phyloP scores from a whole-genome alignment of 2,888 invertebrate genomes.

The Calliopum simillimum region DNA sequence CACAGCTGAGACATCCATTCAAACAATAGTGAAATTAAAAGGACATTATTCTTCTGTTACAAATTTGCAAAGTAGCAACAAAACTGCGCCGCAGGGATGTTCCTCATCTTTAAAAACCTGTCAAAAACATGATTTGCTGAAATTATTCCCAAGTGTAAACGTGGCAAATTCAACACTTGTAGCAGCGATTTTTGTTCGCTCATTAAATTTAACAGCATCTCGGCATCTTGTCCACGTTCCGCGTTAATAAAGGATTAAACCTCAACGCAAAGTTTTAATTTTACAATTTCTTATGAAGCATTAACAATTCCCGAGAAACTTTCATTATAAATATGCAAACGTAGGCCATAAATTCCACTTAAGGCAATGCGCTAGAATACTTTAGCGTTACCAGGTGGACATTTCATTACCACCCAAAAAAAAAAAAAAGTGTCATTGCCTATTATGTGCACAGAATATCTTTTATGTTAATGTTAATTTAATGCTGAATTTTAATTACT shows the following conservation, averaged over 20 bases:
- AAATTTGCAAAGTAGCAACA: not conserved
- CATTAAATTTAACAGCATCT: conserved; percentile 9
- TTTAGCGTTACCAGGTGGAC: conserved; percentile 3
- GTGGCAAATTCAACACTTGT: conserved; percentile 11
- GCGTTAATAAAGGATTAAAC: conserved; percentile 21
- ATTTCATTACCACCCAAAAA: not conserved
- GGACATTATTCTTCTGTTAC: conserved; percentile 9
- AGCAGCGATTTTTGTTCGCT: conserved; percentile 3
- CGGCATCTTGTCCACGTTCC: not conserved
- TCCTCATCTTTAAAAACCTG: not conserved
- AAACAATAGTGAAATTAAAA: conserved; percentile 6
- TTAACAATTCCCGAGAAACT: conserved; percentile 22
- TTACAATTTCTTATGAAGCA: conserved; percentile 23
- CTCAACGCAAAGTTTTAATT: not conserved
- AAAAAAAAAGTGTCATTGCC: not conserved
- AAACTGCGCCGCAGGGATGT: not conserved
- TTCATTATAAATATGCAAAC: conserved; percentile 6
- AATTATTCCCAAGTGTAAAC: conserved; percentile 21
- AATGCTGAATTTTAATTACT: conserved; percentile 19
- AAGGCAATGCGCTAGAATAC: not conserved
- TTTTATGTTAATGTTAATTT: conserved; percentile 4
- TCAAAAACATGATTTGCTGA: conserved; percentile 7
- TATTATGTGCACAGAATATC: conserved; percentile 11
- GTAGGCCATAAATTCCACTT: conserved; percentile 15
- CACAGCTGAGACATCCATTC: not conserved